Percentiles rank a stretch among this genome's conserved stretches.
These are phyloP conservation scores for Enteromius radiatus DNA, from an alignment of 2,797 vertebrate genomes.

Conservation along the genomic window DNA sequence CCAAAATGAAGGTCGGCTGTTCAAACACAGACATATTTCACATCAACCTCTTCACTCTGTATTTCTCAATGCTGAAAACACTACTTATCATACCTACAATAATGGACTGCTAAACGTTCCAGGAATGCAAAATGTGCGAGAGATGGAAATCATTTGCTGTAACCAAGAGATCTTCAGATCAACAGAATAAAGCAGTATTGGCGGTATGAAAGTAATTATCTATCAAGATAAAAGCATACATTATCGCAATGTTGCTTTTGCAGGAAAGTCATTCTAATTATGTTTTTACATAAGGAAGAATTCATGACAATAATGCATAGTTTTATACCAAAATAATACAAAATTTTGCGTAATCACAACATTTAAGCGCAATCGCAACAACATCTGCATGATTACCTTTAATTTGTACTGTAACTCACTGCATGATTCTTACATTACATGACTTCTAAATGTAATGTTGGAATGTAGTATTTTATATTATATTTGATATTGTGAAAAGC, in stretches of 20 bases:
- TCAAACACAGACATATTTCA: slow-evolving; percentile 19
- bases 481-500: no score
- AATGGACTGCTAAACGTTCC: slow-evolving; percentile 23
- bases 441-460: no score
- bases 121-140: neutral
- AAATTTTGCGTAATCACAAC: no score
- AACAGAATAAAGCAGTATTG: neutral
- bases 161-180: neutral
- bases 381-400: no score
- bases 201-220: neutral
- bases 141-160: slow-evolving; percentile 11
- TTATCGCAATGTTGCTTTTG: neutral
- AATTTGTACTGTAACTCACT: no score
- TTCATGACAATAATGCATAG: neutral
- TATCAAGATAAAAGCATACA: neutral
- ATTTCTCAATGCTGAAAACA: slow-evolving; percentile 7
- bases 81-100: slow-evolving; percentile 20
- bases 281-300: neutral
- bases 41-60: neutral
- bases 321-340: no score
- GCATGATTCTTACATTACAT: no score
- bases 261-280: neutral
- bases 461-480: no score
- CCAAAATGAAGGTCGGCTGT: slow-evolving; percentile 17
- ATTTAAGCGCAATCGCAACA: no score